Conservation (phyloP, 2,113 vertebrate species). For the Anhinga rufa region DNA sequence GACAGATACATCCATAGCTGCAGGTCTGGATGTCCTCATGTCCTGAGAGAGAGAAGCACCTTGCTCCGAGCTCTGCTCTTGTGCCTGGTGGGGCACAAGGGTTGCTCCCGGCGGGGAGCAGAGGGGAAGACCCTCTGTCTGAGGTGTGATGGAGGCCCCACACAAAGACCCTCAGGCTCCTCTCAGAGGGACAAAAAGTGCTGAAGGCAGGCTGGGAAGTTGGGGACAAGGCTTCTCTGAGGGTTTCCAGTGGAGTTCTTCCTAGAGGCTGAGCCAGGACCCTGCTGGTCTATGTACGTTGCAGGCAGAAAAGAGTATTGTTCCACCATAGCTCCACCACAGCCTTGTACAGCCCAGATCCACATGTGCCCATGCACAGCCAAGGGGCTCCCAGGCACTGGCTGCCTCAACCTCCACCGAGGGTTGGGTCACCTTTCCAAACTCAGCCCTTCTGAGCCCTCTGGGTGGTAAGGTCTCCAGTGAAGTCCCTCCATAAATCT, state of each 20-base stretch:
- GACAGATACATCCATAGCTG: neutral
- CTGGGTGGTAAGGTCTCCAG: neutral
- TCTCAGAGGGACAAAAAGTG: accelerated
- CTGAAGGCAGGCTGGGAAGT: neutral
- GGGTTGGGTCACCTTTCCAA: neutral
- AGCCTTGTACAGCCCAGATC: neutral
- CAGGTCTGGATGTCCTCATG: neutral
- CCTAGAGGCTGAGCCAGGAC: neutral
- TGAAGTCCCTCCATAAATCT: neutral
- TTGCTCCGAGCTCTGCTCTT: neutral
- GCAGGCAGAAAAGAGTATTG: neutral
- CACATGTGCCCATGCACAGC: accelerated
- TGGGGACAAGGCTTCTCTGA: neutral
- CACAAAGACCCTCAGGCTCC: neutral
- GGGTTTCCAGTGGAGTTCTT: neutral
- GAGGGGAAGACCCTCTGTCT: neutral
- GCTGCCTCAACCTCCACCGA: neutral
- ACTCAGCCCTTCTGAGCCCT: neutral
- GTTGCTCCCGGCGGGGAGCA: accelerated
- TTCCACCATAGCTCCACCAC: neutral
- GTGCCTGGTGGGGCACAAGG: accelerated
- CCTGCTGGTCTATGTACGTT: neutral
- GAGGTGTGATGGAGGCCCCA: neutral
- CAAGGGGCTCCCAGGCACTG: neutral
- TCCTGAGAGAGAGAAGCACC: neutral